Base-by-base conservation (phyloP, 2,113 vertebrate genomes). In the Lepidothrix coronata region DNA sequence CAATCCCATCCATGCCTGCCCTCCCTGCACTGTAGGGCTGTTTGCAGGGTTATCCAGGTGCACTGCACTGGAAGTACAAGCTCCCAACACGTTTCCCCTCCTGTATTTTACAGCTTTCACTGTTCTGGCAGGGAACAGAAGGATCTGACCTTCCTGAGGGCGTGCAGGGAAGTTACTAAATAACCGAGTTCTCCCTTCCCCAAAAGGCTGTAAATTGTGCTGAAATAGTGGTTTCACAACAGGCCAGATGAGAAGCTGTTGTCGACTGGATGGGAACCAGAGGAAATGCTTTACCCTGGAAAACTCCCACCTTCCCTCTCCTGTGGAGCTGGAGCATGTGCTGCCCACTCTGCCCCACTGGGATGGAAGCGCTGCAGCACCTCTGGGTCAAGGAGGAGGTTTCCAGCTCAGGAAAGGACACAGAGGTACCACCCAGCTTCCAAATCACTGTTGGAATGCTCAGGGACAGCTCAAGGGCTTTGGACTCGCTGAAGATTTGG, bases 191-290 rank as follows among this genome's bases (percentile, higher is more conserved):
- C 95, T 97, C 94, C 97, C 91, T 96, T 97, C 91, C 95, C 96
- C 88, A 94, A 90, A 94, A 90, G 93, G 93, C 85, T 96, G 97
- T 98, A 98, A 98, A 98, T 97, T 96, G 87, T 94, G 73, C 94
- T 97, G 93, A 96, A 98, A 94, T 86, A 91, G 91, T 95, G 87
- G 91, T 93, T 98, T 96, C 96, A 91, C 6, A 25, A 96, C 13
- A 94, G 74, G 96, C 96, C 95, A 95, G 95, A 97, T 84, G 97
- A 97, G 91, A 94, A 95, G 96, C 91, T 85, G 84, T 76, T 91
- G 95, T 86, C 31, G 63, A 92, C 92, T 96, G 97, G 94, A 95
- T 9, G 0, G 7, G 59, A 94, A 93, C 11, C 67, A 85, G 58
- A 62, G 76, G 91, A 96, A 96, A 91, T 85, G 83, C 63, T 93